Percentiles rank a stretch among this genome's conserved stretches.
Evolutionary conservation across 2,113 vertebrate genomes (phyloP).

Genomic region (Nothobranchius furzeri): DNA sequence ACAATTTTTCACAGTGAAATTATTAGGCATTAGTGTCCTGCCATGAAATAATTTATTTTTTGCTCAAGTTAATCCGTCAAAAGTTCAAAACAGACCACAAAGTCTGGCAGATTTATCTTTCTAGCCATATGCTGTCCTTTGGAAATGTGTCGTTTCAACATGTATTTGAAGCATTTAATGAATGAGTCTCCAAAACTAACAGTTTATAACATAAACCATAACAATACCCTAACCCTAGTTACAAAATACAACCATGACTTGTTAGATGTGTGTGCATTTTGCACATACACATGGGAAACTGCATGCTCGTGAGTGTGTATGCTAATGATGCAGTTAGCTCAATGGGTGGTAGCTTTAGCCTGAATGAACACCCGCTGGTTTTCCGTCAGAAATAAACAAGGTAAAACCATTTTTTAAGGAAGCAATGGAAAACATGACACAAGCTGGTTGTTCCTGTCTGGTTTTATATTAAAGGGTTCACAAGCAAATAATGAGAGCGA

Average conservation of each 20-base stretch:
- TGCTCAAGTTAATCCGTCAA: no score
- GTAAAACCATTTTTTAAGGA: not conserved
- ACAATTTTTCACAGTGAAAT: no score
- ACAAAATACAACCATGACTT: no score
- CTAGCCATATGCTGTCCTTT: no score
- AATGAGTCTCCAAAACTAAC: no score
- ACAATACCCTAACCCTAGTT: not conserved
- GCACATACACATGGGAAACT: slow-evolving; percentile 1
- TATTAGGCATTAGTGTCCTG: no score
- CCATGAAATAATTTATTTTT: no score
- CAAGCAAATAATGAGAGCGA: slow-evolving; percentile 9
- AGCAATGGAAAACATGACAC: slow-evolving; percentile 9
- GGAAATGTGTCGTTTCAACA: no score
- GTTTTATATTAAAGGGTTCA: slow-evolving; percentile 1
- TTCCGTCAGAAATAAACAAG: slow-evolving; percentile 14
- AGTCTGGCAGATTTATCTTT: no score
- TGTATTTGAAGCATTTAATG: no score
- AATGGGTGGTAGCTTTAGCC: slow-evolving; percentile 9
- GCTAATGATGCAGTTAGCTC: slow-evolving; percentile 21
- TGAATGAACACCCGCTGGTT: slow-evolving; percentile 33
- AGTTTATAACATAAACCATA: not conserved
- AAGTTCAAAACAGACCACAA: no score
- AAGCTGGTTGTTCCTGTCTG: slow-evolving; percentile 10
- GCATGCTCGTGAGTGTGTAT: slow-evolving; percentile 2
- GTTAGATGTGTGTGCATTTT: not conserved